Base-by-base conservation (phyloP, 2,113 vertebrate species). In the Speoplatyrhinus poulsoni region DNA sequence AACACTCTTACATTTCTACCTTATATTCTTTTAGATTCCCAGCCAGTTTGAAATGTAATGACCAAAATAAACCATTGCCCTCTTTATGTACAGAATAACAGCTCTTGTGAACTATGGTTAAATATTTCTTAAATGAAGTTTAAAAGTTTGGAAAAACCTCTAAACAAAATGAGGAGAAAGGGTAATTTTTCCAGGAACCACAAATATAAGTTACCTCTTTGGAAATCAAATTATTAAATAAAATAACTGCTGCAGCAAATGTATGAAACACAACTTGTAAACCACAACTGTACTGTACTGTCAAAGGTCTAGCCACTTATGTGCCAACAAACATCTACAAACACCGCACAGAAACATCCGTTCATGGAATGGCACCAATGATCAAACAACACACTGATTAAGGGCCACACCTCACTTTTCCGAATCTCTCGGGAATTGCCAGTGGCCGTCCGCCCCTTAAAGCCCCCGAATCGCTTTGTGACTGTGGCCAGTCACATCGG, bases 11-110 rank as follows among this genome's bases (percentile, higher is more conserved):
- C 84, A 57, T 57, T 78, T 70, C 52, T 63, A 79, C 85, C 74
- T 72, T 81, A 80, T 79, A 50, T 83, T 75, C 84, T 75, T 70
- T 77, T 85, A 81, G 77, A 80, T 75, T 75, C 82, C 75, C 78
- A 73, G 65, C 70, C 59, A 16, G 36, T 74, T 77, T 82, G 67
- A 84, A 89, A 79, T 75, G 71, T 75, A 61, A 49, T 63, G 70
- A 67, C 73, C 82, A 72, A 72, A 82, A 77, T n/a, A 59, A 83
- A 70, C 70, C 53, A 74, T 77, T 82, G 81, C 81, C 79, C 85
- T 81, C 81, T 82, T 75, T 65, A 75, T 78, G 73, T 65, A 67
- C 79, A 77, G 77, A 85, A 73, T 72, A 76, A 77, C 69, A 79
- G 74, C n/a, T 53, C 52, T 72, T 77, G 79, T 12, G 11, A 82